Evolutionary conservation across 1,140 invertebrate genomes (phyloP).

Genomic region (Cydia strobilella): DNA sequence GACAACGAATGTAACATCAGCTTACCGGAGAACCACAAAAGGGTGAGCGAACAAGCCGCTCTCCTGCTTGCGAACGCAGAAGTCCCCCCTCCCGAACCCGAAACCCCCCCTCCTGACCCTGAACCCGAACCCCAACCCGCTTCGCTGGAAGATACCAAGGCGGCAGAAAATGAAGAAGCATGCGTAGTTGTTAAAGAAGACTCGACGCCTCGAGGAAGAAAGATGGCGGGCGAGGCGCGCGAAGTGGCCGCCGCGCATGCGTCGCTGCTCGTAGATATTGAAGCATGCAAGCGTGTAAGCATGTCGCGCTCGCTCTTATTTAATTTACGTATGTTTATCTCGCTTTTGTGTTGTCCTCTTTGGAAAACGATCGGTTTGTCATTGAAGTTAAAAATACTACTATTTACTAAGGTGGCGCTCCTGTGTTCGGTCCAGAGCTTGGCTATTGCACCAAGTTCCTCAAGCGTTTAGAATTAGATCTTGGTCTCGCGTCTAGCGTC

Average conservation of each 20-base stretch:
- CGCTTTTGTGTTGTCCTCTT: constrained; percentile 44
- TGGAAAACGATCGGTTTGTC: constrained; percentile 7
- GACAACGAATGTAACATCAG: constrained; percentile 98
- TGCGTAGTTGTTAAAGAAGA: constrained; percentile 73
- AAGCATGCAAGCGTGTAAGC: constrained; percentile 81
- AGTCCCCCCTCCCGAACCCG: constrained; percentile 43
- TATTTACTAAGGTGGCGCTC: too few species aligned
- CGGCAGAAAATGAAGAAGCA: constrained; percentile 56
- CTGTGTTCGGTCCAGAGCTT: too few species aligned
- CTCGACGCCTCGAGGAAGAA: constrained; percentile 66
- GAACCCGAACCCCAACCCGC: constrained; percentile 48
- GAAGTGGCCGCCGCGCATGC: constrained; percentile 77
- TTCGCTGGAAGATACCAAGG: constrained; percentile 59
- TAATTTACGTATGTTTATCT: constrained; percentile 47
- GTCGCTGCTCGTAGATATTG: constrained; percentile 77
- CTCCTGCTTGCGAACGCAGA: constrained; percentile 69
- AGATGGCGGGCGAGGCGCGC: constrained; percentile 69
- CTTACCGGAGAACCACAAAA: constrained; percentile 96
- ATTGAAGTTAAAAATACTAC: background rate
- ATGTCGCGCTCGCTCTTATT: constrained; percentile 70
- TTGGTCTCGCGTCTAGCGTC: too few species aligned
- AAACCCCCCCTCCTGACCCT: constrained; percentile 42
- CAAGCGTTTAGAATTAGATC: too few species aligned
- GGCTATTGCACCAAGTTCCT: too few species aligned
- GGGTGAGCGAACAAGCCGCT: constrained; percentile 88